phyloP scores from a whole-genome alignment of 2,797 vertebrate species.

The Sorex maritimensis region DNA sequence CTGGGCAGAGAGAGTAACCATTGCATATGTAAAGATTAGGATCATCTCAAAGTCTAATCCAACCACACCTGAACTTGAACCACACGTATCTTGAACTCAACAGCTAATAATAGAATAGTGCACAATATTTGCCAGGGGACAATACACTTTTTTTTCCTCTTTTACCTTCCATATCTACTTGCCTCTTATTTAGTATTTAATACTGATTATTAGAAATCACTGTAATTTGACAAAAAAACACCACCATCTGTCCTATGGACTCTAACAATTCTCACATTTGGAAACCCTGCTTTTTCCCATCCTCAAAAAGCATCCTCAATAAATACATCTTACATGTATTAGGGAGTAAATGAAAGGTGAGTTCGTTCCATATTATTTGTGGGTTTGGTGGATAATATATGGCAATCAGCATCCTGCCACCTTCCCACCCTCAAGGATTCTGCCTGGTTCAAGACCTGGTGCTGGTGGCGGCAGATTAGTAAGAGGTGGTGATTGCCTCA shows the following conservation, averaged over 20 bases:
- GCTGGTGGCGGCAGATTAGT: constrained; percentile 56
- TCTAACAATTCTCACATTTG: constrained; percentile 18
- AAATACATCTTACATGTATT: constrained; percentile 70
- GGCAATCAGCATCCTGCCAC: constrained; percentile 40
- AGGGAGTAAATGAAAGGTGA: constrained; percentile 71
- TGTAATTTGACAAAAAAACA: constrained; percentile 66
- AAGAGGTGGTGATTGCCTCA: constrained; percentile 78
- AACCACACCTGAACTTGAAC: neutral
- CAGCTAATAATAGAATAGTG: neutral
- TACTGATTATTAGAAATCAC: constrained; percentile 53
- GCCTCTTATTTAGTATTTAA: constrained; percentile 40
- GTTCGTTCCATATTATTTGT: constrained; percentile 53
- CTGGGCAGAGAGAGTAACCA: constrained; percentile 28
- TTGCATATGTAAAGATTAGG: neutral
- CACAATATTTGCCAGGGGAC: neutral
- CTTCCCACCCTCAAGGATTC: constrained; percentile 68
- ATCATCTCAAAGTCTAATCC: constrained; percentile 20
- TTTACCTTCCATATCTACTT: constrained; percentile 13
- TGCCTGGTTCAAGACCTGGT: neutral
- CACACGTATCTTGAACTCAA: neutral
- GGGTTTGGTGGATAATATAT: constrained; percentile 65
- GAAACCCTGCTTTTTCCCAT: constrained; percentile 51
- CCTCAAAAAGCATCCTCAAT: constrained; percentile 46
- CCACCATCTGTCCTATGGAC: constrained; percentile 26
- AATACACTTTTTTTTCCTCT: neutral